Conservation (phyloP, 2,113 vertebrate genomes). For the Corapipo altera region DNA sequence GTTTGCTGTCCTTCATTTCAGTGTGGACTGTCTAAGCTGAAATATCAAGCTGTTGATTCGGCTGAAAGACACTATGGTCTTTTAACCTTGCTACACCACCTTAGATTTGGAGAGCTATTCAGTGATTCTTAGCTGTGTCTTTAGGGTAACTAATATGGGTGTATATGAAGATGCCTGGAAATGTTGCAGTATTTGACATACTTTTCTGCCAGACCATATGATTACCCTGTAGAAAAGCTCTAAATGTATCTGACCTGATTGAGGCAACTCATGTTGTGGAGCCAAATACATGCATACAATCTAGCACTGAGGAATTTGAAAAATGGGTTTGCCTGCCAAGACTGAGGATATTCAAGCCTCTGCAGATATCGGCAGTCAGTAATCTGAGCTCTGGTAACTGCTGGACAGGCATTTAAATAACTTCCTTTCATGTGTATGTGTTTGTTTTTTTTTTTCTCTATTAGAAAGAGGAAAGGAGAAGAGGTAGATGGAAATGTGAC, state of each 20-base stretch:
- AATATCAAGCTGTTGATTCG: background rate
- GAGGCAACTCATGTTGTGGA: background rate
- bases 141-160: background rate
- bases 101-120: background rate
- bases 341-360: background rate
- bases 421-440: background rate
- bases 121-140: background rate
- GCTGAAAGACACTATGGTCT: background rate
- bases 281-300: background rate
- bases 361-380: background rate
- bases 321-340: background rate
- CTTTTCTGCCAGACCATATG: background rate
- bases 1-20: background rate
- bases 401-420: background rate
- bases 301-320: conserved; percentile 1
- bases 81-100: background rate
- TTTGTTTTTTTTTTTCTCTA: conserved; percentile 14
- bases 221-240: background rate
- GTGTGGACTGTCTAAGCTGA: background rate
- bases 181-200: background rate
- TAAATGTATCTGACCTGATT: background rate
- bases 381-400: background rate
- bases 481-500: conserved; percentile 80
- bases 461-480: conserved; percentile 89
- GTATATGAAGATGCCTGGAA: background rate